Conservation (phyloP, 37 sponge, comb jelly and placozoan genomes). For the Diacarnus erythraeanus region DNA sequence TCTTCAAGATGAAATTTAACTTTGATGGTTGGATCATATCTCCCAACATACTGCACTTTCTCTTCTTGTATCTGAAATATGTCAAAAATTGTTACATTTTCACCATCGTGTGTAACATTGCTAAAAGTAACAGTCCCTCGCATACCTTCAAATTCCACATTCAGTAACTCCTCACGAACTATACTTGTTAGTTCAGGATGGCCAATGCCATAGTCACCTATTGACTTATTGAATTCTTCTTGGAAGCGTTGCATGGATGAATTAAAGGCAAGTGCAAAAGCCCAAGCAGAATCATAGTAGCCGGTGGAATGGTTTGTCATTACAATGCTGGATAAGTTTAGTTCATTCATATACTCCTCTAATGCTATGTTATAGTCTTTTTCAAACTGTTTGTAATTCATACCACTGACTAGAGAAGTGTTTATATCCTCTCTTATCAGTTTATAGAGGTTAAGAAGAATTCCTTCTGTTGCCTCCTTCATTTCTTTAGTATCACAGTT, state of each 20-base stretch:
- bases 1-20: background rate
- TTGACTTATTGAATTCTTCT: background rate
- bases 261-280: conserved; percentile 14
- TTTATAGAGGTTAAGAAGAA: background rate
- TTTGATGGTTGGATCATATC: background rate
- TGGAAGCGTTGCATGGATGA: background rate
- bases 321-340: background rate
- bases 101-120: background rate
- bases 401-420: background rate
- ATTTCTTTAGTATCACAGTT: conserved; percentile 6
- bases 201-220: background rate
- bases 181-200: background rate
- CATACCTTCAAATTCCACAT: background rate
- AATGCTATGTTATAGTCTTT: background rate
- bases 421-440: conserved; percentile 4
- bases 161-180: background rate
- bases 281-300: conserved; percentile 32
- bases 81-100: background rate
- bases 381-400: conserved; percentile 15
- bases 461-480: background rate
- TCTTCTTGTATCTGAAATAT: background rate
- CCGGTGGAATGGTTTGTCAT: background rate
- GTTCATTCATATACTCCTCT: background rate
- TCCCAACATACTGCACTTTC: background rate
- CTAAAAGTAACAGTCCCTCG: background rate